phyloP scores from a whole-genome alignment of 2,113 vertebrate species.

The Paradoxurus hermaphroditus region DNA sequence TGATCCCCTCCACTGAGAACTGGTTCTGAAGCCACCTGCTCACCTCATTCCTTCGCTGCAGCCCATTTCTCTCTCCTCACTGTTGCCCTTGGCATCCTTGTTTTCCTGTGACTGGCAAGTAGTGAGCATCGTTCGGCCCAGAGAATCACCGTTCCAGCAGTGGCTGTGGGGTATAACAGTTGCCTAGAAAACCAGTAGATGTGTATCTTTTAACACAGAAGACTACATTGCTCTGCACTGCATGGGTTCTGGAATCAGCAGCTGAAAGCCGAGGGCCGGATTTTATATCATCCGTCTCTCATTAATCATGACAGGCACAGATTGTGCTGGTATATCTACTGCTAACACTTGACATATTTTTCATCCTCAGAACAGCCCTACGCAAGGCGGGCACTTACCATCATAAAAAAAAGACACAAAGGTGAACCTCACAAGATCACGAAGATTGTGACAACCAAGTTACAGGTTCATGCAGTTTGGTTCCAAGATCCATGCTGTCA shows the following conservation, averaged over 20 bases:
- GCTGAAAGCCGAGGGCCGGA: background rate
- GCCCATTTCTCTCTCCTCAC: background rate
- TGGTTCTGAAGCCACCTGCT: background rate
- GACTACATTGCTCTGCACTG: background rate
- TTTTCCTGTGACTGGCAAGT: background rate
- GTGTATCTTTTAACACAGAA: background rate
- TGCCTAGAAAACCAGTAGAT: background rate
- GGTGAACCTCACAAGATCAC: background rate
- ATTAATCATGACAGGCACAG: background rate
- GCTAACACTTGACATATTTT: background rate
- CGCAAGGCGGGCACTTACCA: background rate
- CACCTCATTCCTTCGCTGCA: background rate
- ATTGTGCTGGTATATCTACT: background rate
- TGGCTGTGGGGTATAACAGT: background rate
- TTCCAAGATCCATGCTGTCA: background rate
- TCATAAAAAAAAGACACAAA: background rate
- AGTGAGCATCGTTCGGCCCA: background rate
- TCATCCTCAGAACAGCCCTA: background rate
- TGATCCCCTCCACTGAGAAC: too few species aligned
- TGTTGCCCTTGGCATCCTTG: background rate
- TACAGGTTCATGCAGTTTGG: background rate
- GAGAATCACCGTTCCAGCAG: background rate
- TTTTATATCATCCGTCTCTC: background rate
- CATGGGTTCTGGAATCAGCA: background rate
- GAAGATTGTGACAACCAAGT: background rate